Evolutionary conservation across 2,888 invertebrate genomes (phyloP).

Genomic region (Lasioglossum malachurum): DNA sequence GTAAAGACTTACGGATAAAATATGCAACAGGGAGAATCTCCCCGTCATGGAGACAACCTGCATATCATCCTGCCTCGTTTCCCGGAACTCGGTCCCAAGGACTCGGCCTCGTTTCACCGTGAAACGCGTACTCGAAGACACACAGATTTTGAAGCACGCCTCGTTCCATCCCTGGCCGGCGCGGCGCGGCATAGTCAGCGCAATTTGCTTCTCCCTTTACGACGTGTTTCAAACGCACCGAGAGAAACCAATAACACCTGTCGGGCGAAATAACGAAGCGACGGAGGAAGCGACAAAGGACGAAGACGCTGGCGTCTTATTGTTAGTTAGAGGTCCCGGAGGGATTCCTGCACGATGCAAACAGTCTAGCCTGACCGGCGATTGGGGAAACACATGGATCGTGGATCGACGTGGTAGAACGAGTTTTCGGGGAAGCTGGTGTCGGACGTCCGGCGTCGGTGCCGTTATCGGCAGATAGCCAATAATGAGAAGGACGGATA

Average conservation of each 20-base stretch:
- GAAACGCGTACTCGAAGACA: not conserved
- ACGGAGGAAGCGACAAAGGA: slow-evolving; percentile 16
- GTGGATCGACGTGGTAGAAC: slow-evolving; percentile 11
- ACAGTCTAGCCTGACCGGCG: not conserved
- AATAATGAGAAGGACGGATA: slow-evolving; percentile 59
- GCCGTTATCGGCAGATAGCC: slow-evolving; percentile 33
- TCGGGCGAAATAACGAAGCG: slow-evolving; percentile 6
- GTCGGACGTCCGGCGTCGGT: not conserved
- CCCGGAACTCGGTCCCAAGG: not conserved
- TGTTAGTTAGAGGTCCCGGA: slow-evolving; percentile 2
- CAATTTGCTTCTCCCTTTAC: slow-evolving; percentile 23
- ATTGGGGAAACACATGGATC: not conserved
- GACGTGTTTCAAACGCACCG: slow-evolving; percentile 15
- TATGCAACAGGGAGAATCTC: not conserved
- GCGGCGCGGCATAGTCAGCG: too few relatives aligned
- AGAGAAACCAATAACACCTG: slow-evolving; percentile 11
- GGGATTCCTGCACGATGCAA: not conserved
- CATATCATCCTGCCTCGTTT: not conserved
- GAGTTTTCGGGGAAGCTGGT: slow-evolving; percentile 49
- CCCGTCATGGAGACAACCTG: not conserved
- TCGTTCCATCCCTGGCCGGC: not conserved
- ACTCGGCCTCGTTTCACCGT: not conserved
- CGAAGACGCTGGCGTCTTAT: slow-evolving; percentile 8
- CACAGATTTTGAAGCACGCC: slow-evolving; percentile 4
- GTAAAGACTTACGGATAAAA: not conserved